Conservation (phyloP, 2,888 invertebrate species). For the Cephus pygmeus region DNA sequence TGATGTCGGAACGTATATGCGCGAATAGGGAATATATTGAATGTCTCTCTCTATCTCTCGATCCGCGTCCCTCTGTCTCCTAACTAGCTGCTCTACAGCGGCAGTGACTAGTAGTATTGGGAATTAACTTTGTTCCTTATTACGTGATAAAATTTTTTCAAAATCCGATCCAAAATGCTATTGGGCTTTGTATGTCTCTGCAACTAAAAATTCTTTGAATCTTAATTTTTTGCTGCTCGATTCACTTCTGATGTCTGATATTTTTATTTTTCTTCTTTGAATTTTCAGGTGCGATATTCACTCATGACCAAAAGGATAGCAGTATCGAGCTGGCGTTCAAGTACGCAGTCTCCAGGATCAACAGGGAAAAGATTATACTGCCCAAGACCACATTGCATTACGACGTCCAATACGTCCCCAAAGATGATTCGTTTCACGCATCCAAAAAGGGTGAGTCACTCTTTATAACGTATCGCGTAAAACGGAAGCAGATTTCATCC, state of each 20-base stretch:
- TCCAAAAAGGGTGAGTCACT: conserved; percentile 74
- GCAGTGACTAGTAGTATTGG: too few relatives aligned
- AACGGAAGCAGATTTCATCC: too few relatives aligned
- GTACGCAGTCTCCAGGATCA: conserved; percentile 83
- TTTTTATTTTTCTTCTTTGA: background rate
- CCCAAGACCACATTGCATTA: conserved; percentile 79
- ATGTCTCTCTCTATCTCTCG: too few relatives aligned
- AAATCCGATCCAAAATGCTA: too few relatives aligned
- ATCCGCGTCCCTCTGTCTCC: too few relatives aligned
- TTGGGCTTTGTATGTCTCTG: too few relatives aligned
- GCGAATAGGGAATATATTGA: too few relatives aligned
- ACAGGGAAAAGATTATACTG: conserved; percentile 77
- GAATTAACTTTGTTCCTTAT: too few relatives aligned
- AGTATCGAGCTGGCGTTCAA: conserved; percentile 82
- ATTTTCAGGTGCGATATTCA: conserved; percentile 80
- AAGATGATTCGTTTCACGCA: conserved; percentile 83
- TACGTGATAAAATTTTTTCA: too few relatives aligned
- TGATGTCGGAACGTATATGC: background rate
- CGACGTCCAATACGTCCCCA: conserved; percentile 80
- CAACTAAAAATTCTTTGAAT: too few relatives aligned
- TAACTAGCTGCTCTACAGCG: too few relatives aligned
- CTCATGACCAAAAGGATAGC: conserved; percentile 77
- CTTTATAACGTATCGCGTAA: background rate
- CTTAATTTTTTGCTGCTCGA: too few relatives aligned
- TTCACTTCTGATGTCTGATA: background rate